These are phyloP conservation scores for Propithecus coquereli DNA, from an alignment of 2,113 vertebrate genomes.

Conservation along the genomic window DNA sequence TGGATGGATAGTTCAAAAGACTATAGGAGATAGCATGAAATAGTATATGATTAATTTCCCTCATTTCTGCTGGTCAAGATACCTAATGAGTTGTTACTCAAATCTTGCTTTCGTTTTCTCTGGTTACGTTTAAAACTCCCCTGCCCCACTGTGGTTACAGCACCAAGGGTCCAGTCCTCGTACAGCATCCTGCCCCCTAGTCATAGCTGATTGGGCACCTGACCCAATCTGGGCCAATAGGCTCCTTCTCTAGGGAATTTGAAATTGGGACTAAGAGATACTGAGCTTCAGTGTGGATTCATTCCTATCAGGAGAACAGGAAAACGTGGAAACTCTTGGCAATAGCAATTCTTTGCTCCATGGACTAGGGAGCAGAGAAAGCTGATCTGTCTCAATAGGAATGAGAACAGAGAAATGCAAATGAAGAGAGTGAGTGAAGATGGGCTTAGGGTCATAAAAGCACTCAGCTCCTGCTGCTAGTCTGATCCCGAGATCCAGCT, in stretches of 20 bases:
- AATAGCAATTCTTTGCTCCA: neutral
- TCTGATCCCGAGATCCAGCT: neutral
- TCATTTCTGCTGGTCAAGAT: neutral
- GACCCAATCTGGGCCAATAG: neutral
- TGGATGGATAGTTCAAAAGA: neutral
- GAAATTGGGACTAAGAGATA: neutral
- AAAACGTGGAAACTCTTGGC: neutral
- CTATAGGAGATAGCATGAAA: neutral
- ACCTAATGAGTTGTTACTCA: neutral
- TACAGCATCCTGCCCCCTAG: neutral
- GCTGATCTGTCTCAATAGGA: neutral
- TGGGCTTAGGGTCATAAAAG: neutral
- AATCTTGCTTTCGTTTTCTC: neutral
- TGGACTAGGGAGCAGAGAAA: neutral
- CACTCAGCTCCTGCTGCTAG: neutral
- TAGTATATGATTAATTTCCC: neutral
- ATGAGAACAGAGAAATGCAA: neutral
- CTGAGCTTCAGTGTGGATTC: neutral
- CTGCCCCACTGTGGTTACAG: accelerated
- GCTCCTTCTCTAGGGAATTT: neutral
- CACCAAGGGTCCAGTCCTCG: neutral
- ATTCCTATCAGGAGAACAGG: neutral
- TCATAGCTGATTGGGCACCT: neutral
- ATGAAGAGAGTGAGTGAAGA: neutral
- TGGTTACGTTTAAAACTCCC: neutral